Base-by-base conservation (phyloP, 2,113 vertebrate genomes). In the Haemorhous mexicanus region DNA sequence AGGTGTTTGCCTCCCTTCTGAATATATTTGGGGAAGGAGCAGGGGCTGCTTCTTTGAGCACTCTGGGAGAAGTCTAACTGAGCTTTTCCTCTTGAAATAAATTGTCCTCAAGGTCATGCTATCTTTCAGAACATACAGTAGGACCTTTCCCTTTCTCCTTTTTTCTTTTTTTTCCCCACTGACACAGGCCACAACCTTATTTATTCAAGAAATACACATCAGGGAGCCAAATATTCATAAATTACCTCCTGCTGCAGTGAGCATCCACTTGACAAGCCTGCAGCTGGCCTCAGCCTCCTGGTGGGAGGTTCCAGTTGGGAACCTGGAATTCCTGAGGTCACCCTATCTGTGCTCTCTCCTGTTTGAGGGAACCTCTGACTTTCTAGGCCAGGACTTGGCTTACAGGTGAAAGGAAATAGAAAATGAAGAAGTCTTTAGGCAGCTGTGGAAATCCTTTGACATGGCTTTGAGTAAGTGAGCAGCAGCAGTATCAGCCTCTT, bases 21-120 rank as follows among this genome's bases (percentile, higher is more conserved):
- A 96, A 97, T 96, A 84, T 59, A 95, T 97, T 86, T 89, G 93
- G 62, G 89, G 90, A 79, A 67, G 2, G 84, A 94, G 84, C 74
- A 69, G 74, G 39, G 59, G 63, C 84, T 95, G 93, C 79, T 81
- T 26, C 78, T 82, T 70, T 17, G 63, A 94, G 78, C 35, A 11
- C 43, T 87, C 55, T 33, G 43, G 28, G 28, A 80, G 79, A 47
- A 70, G 72, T 1, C 87, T 83, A 1, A 9, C 67, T 10, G 47
- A 32, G 93, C 61, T 86, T 83, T 89, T 90, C 47, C 90, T 81
- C 76, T 70, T 73, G 79, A 80, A 78, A 95, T 80, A 80, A 93
- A 83, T 95, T 70, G 88, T 93, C 79, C 85, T 94, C 88, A 88
- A 95, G 92, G 88, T 92, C 79, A 7, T 43, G 64, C 28, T 81